A percentile compares a stretch with the other conserved stretches of the same genome.
Conservation (phyloP, 2,113 vertebrate genomes). For the Austrofundulus limnaeus region DNA sequence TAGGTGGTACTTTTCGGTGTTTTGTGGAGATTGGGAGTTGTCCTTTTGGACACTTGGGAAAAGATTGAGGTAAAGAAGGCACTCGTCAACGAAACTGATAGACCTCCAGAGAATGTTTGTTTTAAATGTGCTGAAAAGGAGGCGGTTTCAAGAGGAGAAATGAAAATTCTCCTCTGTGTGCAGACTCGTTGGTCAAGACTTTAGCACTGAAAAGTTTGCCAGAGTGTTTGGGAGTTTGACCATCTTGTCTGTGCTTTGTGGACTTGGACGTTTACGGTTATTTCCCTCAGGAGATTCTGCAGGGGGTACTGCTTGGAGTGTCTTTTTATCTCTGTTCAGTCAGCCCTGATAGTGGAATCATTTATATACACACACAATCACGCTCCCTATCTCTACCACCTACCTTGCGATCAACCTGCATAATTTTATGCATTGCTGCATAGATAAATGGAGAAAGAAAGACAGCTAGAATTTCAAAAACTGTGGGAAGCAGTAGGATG, state of each 20-base stretch:
- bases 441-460: not conserved
- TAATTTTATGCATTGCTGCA: not conserved
- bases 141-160: not conserved
- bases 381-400: not conserved
- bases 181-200: not conserved
- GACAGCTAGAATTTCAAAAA: conserved; percentile 26
- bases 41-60: no score
- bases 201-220: not conserved
- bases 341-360: not conserved
- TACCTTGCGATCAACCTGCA: not conserved
- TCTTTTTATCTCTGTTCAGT: not conserved
- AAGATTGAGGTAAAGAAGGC: no score
- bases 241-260: not conserved
- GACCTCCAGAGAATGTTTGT: no score
- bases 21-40: no score
- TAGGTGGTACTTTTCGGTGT: no score
- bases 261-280: not conserved
- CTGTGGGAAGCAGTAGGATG: conserved; percentile 22
- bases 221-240: not conserved
- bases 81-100: no score
- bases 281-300: not conserved
- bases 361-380: not conserved
- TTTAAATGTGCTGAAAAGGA: not conserved
- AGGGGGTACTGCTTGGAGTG: not conserved
- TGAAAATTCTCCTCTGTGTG: not conserved